Conservation (phyloP, 2,797 vertebrate species). For the Cryptoprocta ferox region DNA sequence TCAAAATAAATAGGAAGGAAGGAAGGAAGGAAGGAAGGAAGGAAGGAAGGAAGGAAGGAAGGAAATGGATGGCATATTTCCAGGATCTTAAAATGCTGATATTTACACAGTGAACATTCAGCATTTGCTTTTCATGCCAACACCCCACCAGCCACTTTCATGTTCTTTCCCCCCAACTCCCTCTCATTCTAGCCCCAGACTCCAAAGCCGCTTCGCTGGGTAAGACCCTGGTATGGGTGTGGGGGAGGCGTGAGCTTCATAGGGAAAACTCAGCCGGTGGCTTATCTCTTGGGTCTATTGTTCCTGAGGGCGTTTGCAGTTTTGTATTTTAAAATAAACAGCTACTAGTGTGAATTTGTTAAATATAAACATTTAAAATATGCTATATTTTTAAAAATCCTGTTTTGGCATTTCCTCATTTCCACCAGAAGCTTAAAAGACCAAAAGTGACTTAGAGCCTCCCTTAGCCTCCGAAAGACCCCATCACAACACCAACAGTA, state of each 20-base stretch:
- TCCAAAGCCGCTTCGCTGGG: neutral
- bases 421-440: neutral
- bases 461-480: neutral
- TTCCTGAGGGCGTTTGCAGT: neutral
- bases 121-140: neutral
- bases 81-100: neutral
- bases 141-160: neutral
- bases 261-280: neutral
- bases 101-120: neutral
- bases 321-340: neutral
- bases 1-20: no score
- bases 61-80: neutral
- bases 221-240: neutral
- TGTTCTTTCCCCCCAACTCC: neutral
- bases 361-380: neutral
- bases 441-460: neutral
- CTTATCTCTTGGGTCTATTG: neutral
- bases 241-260: fast-evolving
- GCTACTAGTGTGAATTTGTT: neutral
- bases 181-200: neutral
- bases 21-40: no score
- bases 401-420: neutral
- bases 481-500: neutral
- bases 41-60: no score
- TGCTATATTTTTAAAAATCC: neutral